phyloP scores from a whole-genome alignment of 1,140 invertebrate species.

The Zaprionus africanus region DNA sequence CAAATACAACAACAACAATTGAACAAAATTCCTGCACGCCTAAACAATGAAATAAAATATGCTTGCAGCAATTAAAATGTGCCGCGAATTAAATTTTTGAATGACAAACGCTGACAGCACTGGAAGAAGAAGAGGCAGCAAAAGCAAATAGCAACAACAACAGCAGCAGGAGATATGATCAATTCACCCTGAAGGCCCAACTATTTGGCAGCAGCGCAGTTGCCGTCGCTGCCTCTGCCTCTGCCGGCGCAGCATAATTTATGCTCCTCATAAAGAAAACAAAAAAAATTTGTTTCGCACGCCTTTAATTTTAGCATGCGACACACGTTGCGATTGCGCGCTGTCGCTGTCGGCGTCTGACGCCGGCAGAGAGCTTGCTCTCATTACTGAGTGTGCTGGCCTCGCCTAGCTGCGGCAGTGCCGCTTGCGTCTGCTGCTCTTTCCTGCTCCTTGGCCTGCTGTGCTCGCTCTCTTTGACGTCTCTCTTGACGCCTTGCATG shows the following conservation, averaged over 20 bases:
- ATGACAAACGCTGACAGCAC: slow-evolving; percentile 53
- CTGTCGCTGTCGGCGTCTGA: slow-evolving; percentile 6
- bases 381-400: slow-evolving; percentile 54
- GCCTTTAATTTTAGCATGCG: slow-evolving; percentile 74
- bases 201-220: slow-evolving; percentile 27
- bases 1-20: slow-evolving; percentile 55
- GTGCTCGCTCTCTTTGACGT: slow-evolving; percentile 1
- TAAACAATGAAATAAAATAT: slow-evolving; percentile 33
- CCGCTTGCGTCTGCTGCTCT: background rate
- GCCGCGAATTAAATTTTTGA: slow-evolving; percentile 68
- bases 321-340: slow-evolving; percentile 61
- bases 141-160: background rate
- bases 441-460: slow-evolving; percentile 8
- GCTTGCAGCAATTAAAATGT: slow-evolving; percentile 73
- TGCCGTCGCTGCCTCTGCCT: background rate
- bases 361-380: slow-evolving; percentile 49
- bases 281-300: slow-evolving; percentile 69
- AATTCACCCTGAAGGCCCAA: slow-evolving; percentile 16
- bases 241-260: slow-evolving; percentile 45
- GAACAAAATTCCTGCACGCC: slow-evolving; percentile 72
- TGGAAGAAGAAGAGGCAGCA: background rate
- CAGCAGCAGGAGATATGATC: background rate
- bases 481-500: background rate
- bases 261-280: slow-evolving; percentile 23
- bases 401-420: slow-evolving; percentile 42